These are phyloP conservation scores for Erinaceus europaeus DNA, from an alignment of 2,113 vertebrate genomes.

Conservation along the genomic window DNA sequence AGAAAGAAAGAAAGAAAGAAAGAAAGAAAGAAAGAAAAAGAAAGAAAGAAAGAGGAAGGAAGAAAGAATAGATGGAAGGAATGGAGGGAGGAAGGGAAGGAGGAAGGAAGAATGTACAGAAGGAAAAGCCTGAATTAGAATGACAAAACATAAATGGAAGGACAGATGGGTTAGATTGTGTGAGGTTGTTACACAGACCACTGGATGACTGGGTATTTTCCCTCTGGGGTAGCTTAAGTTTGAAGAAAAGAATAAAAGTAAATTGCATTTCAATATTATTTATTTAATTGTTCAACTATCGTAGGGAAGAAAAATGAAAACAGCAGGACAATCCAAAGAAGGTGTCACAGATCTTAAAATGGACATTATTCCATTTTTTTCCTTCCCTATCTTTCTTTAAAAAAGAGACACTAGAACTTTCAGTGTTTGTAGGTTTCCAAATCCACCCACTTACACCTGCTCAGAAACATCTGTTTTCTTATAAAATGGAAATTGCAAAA, in stretches of 20 bases:
- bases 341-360: slow-evolving; percentile 14
- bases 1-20: not conserved
- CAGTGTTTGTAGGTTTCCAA: slow-evolving; percentile 33
- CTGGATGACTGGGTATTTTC: slow-evolving; percentile 29
- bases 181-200: slow-evolving; percentile 49
- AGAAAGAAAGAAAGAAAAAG: not conserved
- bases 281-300: slow-evolving; percentile 57
- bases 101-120: too few species aligned
- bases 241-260: slow-evolving; percentile 40
- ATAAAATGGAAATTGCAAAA: slow-evolving; percentile 52
- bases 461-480: slow-evolving; percentile 69
- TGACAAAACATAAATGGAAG: not conserved
- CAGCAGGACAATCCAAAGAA: slow-evolving; percentile 19
- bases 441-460: slow-evolving; percentile 58
- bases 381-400: not conserved
- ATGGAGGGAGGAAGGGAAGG: too few species aligned
- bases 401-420: slow-evolving; percentile 41
- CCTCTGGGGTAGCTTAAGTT: slow-evolving; percentile 30
- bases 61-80: not conserved
- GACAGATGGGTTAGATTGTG: slow-evolving; percentile 3
- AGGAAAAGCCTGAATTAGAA: not conserved
- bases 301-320: slow-evolving; percentile 59
- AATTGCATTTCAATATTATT: slow-evolving; percentile 59
- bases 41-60: not conserved
- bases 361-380: not conserved